phyloP scores from a whole-genome alignment of 2,888 invertebrate species.

The Neoscelio sp. region DNA sequence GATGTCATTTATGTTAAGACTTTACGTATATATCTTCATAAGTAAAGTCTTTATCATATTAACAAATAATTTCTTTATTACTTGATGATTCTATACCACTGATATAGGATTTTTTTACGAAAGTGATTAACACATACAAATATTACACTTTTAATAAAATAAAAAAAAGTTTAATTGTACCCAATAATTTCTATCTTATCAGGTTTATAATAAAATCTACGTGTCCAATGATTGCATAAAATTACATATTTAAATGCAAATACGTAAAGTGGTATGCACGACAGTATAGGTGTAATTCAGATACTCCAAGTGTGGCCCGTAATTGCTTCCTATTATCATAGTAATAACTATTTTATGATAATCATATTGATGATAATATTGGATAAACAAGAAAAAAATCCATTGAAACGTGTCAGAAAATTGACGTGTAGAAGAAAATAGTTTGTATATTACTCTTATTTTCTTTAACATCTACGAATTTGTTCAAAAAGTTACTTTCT shows the following conservation, averaged over 20 bases:
- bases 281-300: constrained; percentile 22
- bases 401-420: neutral
- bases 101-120: too few relatives aligned
- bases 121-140: too few relatives aligned
- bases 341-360: constrained; percentile 40
- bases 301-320: constrained; percentile 4
- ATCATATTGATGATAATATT: constrained; percentile 11
- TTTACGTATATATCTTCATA: too few relatives aligned
- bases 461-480: too few relatives aligned
- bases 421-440: constrained; percentile 4
- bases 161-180: constrained; percentile 6
- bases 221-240: constrained; percentile 21
- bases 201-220: constrained; percentile 14
- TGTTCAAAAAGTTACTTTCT: too few relatives aligned
- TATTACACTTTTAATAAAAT: too few relatives aligned
- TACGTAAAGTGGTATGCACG: constrained; percentile 12
- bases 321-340: constrained; percentile 35
- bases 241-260: constrained; percentile 24
- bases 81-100: too few relatives aligned
- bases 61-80: too few relatives aligned
- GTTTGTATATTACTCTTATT: too few relatives aligned
- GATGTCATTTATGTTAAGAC: too few relatives aligned
- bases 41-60: too few relatives aligned
- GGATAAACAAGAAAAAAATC: neutral
- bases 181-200: neutral